Base-by-base conservation (phyloP, 2,113 vertebrate genomes). In the Eonycteris spelaea region DNA sequence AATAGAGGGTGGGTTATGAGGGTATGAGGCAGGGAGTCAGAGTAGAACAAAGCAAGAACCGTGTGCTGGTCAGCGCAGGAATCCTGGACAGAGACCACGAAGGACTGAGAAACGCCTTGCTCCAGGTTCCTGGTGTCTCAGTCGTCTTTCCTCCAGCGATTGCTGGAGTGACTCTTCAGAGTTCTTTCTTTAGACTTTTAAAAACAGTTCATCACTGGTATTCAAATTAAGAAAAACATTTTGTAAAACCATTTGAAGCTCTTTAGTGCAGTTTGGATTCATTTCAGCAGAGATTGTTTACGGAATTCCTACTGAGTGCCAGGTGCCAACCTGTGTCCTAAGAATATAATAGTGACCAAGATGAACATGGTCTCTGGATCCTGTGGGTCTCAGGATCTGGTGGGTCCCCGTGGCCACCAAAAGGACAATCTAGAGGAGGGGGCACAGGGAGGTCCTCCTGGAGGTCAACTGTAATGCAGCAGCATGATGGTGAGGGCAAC, bases 371-470 rank as follows among this genome's bases (percentile, higher is more conserved):
- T 38, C 3, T 4, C 19, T 7, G 8, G 30, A 28, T 28, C 79
- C 26, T 2, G 10, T 12, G 26, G 0, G 0, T 35, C 7, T 6
- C 10, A 5, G 2, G 30, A 18, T 28, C 79, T 9, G 2, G 16
- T 7, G 26, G 0, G 0, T 35, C 7, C 10, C 10, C 5, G 2
- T 0, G 45, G 24, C 22, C 12, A 61, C 22, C 10, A 21, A 12
- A 26, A n/a, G 5, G 22, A 38, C 53, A 38, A 48, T 22, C n/a
- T 30, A 24, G 51, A 14, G 65, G 5, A 10, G 22, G 3, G 6
- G 74, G 6, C 14, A 53, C 38, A 53, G 55, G 51, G 6, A 48
- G 28, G 5, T 30, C 19, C 3, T 10, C 5, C 19, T 3, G 35
- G 30, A 93, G 55, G 38, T 12, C 67, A 78, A 67, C 9, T 35